Base-by-base conservation (phyloP, 2,113 vertebrate species). In the Pachyramphus minor region DNA sequence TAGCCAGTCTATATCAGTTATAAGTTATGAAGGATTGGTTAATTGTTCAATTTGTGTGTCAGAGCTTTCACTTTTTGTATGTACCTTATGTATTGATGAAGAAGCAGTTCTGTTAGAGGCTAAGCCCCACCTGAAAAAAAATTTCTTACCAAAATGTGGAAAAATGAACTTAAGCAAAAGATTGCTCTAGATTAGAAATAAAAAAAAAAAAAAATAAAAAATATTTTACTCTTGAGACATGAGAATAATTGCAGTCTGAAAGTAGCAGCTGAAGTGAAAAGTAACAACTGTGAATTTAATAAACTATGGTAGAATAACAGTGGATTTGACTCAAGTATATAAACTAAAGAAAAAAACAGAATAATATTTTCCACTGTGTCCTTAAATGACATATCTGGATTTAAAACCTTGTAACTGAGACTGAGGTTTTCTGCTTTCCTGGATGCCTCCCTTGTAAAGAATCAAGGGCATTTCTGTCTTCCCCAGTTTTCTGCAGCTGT, bases 311-410 rank as follows among this genome's bases (percentile, higher is more conserved):
- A 84, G 58, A 94, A 63, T 86, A 94, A 86, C 44, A 93, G 45
- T 78, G 67, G 33, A 75, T 94, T 96, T 96, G 87, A 68, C 87
- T 87, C 69, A 86, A 17, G 2, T 41, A 24, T 80, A 30, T 89
- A 90, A 95, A 85, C 64, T 86, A 49, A 79, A 94, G 92, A 92
- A 93, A 95, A 95, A 95, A 91, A 45, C 42, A 76, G 75, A 85
- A 88, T 58, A 75, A 62, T 47, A 53, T 94, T 93, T 96, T 94
- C 94, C 89, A 81, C 31, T 84, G 18, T 87, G 76, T 95, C 90
- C 95, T 91, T 81, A 96, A 72, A 33, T 88, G 69, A 81, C 81
- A 55, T 89, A 50, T 87, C 79, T 90, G 67, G 56, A 67, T 88
- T 87, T 86, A 28, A 79, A 91, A 35, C 78, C 76, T 72, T 55